Percentiles rank a stretch among this genome's conserved stretches.
These are phyloP conservation scores for Sitophilus oryzae DNA, from an alignment of 1,140 invertebrate genomes.

Conservation along the genomic window DNA sequence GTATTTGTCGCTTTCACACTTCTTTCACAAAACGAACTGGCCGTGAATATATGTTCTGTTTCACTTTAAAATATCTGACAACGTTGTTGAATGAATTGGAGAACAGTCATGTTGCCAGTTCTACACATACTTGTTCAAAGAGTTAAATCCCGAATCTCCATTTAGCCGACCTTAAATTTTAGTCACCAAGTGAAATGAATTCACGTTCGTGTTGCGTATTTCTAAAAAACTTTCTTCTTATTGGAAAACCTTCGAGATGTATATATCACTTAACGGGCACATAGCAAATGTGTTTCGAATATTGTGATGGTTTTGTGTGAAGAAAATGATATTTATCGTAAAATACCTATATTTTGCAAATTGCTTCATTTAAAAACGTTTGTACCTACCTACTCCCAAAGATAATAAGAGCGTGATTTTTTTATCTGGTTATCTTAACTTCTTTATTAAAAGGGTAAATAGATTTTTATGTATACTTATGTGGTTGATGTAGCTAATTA, in stretches of 20 bases:
- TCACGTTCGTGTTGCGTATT: slow-evolving; percentile 20
- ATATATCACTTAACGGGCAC: slow-evolving; percentile 33
- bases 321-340: slow-evolving; percentile 1
- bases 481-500: too few relatives aligned
- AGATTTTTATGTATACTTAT: too few relatives aligned
- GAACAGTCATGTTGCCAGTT: slow-evolving; percentile 34
- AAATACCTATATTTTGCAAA: too few relatives aligned
- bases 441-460: too few relatives aligned
- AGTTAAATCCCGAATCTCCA: slow-evolving; percentile 20
- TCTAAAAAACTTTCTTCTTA: slow-evolving; percentile 12
- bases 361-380: too few relatives aligned
- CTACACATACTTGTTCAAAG: slow-evolving; percentile 16
- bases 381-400: too few relatives aligned
- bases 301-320: slow-evolving; percentile 21
- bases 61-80: slow-evolving; percentile 23
- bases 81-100: slow-evolving; percentile 28
- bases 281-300: slow-evolving; percentile 15
- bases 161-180: slow-evolving; percentile 24
- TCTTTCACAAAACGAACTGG: slow-evolving; percentile 16
- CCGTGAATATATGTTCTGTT: slow-evolving; percentile 8
- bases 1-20: slow-evolving; percentile 13
- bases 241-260: slow-evolving; percentile 15
- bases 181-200: slow-evolving; percentile 25
- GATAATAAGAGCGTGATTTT: too few relatives aligned
- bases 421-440: too few relatives aligned